Percentiles rank a stretch among this genome's conserved stretches.
Evolutionary conservation across 2,888 invertebrate genomes (phyloP).

Genomic region (Oscheius sp.): DNA sequence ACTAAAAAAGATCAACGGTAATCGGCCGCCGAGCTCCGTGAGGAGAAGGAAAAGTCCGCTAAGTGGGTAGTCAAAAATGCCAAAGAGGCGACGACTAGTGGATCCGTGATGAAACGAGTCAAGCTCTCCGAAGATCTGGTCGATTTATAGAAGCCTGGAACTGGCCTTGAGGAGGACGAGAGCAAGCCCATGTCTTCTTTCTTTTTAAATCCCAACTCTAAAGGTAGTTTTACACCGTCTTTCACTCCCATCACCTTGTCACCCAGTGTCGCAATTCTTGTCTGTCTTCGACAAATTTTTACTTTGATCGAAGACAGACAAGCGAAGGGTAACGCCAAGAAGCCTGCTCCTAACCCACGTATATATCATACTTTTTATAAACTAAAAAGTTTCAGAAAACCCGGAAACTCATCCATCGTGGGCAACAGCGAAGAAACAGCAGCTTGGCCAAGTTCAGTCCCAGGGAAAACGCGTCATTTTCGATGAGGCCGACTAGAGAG

Average conservation of each 20-base stretch:
- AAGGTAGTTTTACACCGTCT: neutral
- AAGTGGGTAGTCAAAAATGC: neutral
- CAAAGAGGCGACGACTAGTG: neutral
- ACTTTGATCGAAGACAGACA: neutral
- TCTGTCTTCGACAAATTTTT: too few relatives aligned
- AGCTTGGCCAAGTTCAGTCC: constrained; percentile 3
- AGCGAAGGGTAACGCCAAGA: neutral
- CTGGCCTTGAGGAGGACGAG: neutral
- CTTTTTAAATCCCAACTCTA: neutral
- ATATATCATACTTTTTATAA: neutral
- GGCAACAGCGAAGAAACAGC: constrained; percentile 25
- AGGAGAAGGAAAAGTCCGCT: too few relatives aligned
- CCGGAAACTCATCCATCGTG: constrained; percentile 22
- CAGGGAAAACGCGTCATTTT: constrained; percentile 25
- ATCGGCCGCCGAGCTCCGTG: too few relatives aligned
- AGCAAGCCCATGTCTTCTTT: neutral
- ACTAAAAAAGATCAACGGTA: neutral
- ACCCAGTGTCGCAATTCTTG: too few relatives aligned
- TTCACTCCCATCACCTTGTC: too few relatives aligned
- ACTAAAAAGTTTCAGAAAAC: neutral
- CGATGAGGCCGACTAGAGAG: neutral
- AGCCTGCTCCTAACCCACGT: constrained; percentile 9
- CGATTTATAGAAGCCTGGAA: neutral
- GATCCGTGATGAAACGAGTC: constrained; percentile 15
- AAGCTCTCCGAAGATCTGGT: constrained; percentile 15